Base-by-base conservation (phyloP, 1,140 invertebrate species). In the Drosophila nebulosa region DNA sequence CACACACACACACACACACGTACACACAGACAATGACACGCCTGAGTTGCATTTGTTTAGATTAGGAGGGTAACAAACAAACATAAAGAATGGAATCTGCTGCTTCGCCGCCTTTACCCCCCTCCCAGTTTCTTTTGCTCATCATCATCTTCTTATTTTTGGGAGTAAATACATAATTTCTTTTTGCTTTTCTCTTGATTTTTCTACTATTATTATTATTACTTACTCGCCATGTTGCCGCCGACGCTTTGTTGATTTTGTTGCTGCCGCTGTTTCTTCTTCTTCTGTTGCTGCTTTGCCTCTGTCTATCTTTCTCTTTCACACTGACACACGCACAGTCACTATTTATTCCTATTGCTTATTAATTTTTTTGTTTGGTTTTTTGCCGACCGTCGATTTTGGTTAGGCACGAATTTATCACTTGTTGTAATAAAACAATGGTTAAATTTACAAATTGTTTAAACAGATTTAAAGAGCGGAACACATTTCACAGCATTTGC, bases 201-300 rank as follows among this genome's bases (percentile, higher is more conserved):
- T 46, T n/a, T 21, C 39, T 46, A 21, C 21, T 46, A 46, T 64
- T 60, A 35, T 51, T 74, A 51, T 74, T 75, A 75, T 86, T 88
- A 88, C 86, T 89, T 69, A 89, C 86, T 89, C 80, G 86, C 86
- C 86, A 89, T 89, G 75, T 70, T 89, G 69, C 64, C 64, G 57
- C 57, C n/a, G 69, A 18, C 35, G 56, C 30, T 68, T 63, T 84
- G 64, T 55, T 69, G 62, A 50, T 68, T 58, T 52, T 68, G 69
- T 30, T 58, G 55, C 42, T 73, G 61, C 46, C 26, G 21, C 22
- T 78, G 30, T 55, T 72, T 53, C 50, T 58, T 36, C 18, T 51
- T 46, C 32, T 14, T 35, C 12, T 63, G 22, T 35, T 52, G 53
- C 35, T 55, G 66, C 61, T 36, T 36, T 3, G 18, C 7, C 39